Evolutionary conservation across 1,140 invertebrate species (phyloP).

Genomic region (Drosophila prosaltans): DNA sequence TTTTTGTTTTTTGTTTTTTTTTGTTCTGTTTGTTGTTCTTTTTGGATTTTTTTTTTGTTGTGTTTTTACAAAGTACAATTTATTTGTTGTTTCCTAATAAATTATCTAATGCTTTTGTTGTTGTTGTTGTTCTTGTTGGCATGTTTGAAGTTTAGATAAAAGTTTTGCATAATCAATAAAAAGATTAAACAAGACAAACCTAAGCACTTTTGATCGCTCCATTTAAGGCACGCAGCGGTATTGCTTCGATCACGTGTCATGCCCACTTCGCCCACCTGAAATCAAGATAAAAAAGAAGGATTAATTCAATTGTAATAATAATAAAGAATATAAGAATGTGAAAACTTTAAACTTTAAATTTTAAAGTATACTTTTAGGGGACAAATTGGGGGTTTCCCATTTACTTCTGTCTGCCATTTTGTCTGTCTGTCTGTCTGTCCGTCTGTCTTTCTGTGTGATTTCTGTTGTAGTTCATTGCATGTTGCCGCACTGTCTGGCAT

Average conservation of each 20-base stretch:
- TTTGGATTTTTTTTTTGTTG: slow-evolving; percentile 34
- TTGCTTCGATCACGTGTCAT: slow-evolving; percentile 65
- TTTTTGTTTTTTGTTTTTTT: slow-evolving; percentile 26
- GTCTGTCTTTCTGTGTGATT: slow-evolving; percentile 27
- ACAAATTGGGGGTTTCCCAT: background rate
- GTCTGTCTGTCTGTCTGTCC: slow-evolving; percentile 18
- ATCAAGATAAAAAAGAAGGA: slow-evolving; percentile 13
- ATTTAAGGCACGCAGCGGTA: slow-evolving; percentile 70
- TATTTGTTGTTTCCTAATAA: slow-evolving; percentile 48
- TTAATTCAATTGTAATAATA: background rate
- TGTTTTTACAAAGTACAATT: slow-evolving; percentile 45
- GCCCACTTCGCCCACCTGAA: slow-evolving; percentile 73
- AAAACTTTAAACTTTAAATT: background rate
- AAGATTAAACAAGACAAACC: slow-evolving; percentile 78
- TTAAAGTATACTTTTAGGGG: background rate
- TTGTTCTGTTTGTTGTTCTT: slow-evolving; percentile 28
- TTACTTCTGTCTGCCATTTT: background rate
- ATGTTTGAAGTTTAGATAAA: slow-evolving; percentile 70
- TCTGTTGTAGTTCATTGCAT: slow-evolving; percentile 72
- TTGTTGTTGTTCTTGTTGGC: slow-evolving; percentile 68
- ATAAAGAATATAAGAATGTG: background rate
- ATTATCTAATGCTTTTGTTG: slow-evolving; percentile 71
- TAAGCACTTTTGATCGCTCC: slow-evolving; percentile 80
- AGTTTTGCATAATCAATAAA: slow-evolving; percentile 69
- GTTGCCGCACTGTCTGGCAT: slow-evolving; percentile 76